Evolutionary conservation across 1,140 invertebrate genomes (phyloP), one percentile per base, ranked within the genome.

Genomic region (Leptonema lineaticorne): DNA sequence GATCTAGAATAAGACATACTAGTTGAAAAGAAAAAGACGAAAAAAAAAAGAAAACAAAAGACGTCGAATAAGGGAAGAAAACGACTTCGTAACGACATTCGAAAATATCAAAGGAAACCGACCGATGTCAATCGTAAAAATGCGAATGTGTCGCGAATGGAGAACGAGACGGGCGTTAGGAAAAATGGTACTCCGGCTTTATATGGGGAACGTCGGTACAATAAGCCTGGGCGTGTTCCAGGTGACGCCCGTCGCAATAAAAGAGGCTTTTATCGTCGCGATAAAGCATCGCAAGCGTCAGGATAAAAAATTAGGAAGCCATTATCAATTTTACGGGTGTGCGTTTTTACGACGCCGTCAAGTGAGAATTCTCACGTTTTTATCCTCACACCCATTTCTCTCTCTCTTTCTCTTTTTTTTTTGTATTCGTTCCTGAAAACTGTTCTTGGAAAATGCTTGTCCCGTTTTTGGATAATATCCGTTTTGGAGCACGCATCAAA

Each of bases 251-350:
- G n/a, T 53, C 22, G 50, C 50, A 53, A 53, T 53, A 53, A 53
- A 53, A 53, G 50, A 9, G 2, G 50, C 50, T 53, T 53, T 53
- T 53, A 53, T 53, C 50, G 50, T 9, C 9, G 50, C 50, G 50
- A 53, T 53, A 53, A 53, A 53, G 50, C 20, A 53, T 22, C 9
- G 50, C 50, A 24, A 20, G 50, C 50, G 50, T 53, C 50, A n/a
- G 50, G 18, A 53, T 26, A 53, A 50, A 53, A 53, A 53, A 53
- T 53, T 53, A 53, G 50, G 50, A 53, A 20, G 50, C 50, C 50
- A 53, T 53, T 53, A 53, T 53, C 50, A 53, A 53, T 53, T 53
- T 53, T 53, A 53, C 50, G 50, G 37, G 22, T 24, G 50, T 11
- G 50, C 20, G 18, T 8, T 53, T 45, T 53, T 53, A 53, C 50